Evolutionary conservation across 2,888 invertebrate genomes (phyloP), one percentile per base, ranked within the genome.

Genomic region (Druceiella hillmani): DNA sequence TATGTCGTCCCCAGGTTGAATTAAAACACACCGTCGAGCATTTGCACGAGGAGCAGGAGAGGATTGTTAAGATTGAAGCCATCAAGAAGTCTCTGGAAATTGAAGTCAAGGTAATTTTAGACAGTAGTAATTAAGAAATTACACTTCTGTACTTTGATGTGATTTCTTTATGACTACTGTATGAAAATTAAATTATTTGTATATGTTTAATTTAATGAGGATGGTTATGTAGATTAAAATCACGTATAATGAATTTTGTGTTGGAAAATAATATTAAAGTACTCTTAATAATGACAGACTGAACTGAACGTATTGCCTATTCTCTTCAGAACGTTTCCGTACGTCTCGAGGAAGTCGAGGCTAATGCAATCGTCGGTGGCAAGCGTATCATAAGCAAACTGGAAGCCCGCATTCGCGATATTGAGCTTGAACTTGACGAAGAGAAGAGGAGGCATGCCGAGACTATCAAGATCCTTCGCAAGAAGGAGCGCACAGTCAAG

Each of bases 331-430:
- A 91, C 69, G 74, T 94, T 62, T 88, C 89, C 52, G 76, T 93
- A 52, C 88, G 93, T 59, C 77, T 94, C 58, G 93, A 94, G 65
- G 95, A 95, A 69, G 94, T 97, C 52, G 95, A 97, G 67, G 87
- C 94, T 55, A 95, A 94, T 59, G 94, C 95, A 47, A 88, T 97
- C 56, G 92, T 94, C 54, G 94, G 94, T 57, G 92, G 93, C 62
- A 94, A 87, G 73, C 87, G 95, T 55, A 91, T 94, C 75, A 94
- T 97, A 77, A 88, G 92, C 81, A 97, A 97, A 76, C 78, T 97
- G 62, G 95, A 97, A 68, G 87, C 93, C 52, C 80, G 87, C 79
- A 85, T 95, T 57, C 89, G 92, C 59, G 95, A 95, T 60, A 74
- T 94, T 68, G 95, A 97, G 69, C 75, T 92, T 53, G 94, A 94